phyloP scores from a whole-genome alignment of 2,888 invertebrate species.

The Eupithecia dodoneata region DNA sequence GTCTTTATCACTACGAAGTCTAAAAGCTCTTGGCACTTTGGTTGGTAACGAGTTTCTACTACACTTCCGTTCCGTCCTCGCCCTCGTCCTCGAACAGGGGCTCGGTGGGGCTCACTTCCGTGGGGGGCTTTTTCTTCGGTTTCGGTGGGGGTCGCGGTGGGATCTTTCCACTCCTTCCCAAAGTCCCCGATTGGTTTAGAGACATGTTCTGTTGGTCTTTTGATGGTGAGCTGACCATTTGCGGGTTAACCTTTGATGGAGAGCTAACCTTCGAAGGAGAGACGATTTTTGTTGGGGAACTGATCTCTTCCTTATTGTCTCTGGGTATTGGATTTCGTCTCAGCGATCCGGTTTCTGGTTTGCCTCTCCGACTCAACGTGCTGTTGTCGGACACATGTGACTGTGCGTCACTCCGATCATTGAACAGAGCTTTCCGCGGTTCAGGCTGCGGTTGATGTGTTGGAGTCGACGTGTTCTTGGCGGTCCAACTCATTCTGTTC shows the following conservation, averaged over 20 bases:
- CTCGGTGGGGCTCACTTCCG: conserved; percentile 84
- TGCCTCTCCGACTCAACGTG: conserved; percentile 76
- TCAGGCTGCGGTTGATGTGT: conserved; percentile 63
- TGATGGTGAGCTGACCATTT: conserved; percentile 60
- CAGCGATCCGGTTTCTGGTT: conserved; percentile 81
- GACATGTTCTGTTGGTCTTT: conserved; percentile 70
- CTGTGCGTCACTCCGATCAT: conserved; percentile 68
- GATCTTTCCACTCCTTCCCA: conserved; percentile 86
- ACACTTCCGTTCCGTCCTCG: conserved; percentile 95
- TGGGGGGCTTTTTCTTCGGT: conserved; percentile 89
- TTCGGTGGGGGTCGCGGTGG: conserved; percentile 94
- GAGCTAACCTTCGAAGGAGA: conserved; percentile 69
- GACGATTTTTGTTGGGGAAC: conserved; percentile 69
- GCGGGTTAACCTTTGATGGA: conserved; percentile 61
- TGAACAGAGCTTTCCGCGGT: conserved; percentile 72
- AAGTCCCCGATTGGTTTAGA: conserved; percentile 75
- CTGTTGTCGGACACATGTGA: conserved; percentile 69
- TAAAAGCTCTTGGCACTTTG: conserved; percentile 81
- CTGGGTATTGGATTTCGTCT: conserved; percentile 65
- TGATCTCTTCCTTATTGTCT: conserved; percentile 66
- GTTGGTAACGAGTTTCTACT: conserved; percentile 72
- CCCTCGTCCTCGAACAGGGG: conserved; percentile 94
- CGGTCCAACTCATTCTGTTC: conserved; percentile 81
- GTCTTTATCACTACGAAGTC: conserved; percentile 46
- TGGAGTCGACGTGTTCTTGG: conserved; percentile 76